Evolutionary conservation across 2,888 invertebrate species (phyloP).

Genomic region (Cistogaster globosa): DNA sequence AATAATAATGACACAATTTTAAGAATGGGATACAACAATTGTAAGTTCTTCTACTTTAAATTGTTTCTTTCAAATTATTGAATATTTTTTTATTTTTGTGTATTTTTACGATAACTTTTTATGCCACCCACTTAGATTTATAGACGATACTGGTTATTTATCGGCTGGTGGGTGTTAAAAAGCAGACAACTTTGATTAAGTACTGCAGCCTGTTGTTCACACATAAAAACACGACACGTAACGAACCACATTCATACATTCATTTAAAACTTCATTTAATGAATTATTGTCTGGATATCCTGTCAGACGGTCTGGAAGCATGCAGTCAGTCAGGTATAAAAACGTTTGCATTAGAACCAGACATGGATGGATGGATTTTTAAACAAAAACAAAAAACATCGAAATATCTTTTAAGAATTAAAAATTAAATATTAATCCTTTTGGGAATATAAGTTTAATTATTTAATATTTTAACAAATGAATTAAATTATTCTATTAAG

Average conservation of each 20-base stretch:
- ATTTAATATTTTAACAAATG: too few species aligned
- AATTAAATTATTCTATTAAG: too few species aligned
- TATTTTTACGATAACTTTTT: not conserved
- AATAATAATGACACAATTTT: too few species aligned
- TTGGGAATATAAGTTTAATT: too few species aligned
- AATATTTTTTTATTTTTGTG: not conserved
- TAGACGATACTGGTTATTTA: constrained; percentile 21
- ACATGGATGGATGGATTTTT: not conserved
- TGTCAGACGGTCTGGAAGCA: constrained; percentile 63
- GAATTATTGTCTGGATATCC: constrained; percentile 68
- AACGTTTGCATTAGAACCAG: not conserved
- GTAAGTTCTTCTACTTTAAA: not conserved
- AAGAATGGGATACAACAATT: too few species aligned
- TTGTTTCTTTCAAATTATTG: not conserved
- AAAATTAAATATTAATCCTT: too few species aligned
- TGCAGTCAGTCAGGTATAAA: constrained; percentile 60
- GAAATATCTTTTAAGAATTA: not conserved
- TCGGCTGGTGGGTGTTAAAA: constrained; percentile 22
- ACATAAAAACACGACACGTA: constrained; percentile 12
- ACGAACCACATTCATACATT: constrained; percentile 26
- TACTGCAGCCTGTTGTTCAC: constrained; percentile 34
- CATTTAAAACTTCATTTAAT: constrained; percentile 61
- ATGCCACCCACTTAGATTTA: constrained; percentile 6
- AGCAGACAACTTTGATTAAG: constrained; percentile 54
- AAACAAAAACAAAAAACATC: not conserved